A percentile compares a stretch with the other conserved stretches of the same genome.
Evolutionary conservation across 2,888 invertebrate genomes (phyloP).

Genomic region (Hirtodrosophila confusa): DNA sequence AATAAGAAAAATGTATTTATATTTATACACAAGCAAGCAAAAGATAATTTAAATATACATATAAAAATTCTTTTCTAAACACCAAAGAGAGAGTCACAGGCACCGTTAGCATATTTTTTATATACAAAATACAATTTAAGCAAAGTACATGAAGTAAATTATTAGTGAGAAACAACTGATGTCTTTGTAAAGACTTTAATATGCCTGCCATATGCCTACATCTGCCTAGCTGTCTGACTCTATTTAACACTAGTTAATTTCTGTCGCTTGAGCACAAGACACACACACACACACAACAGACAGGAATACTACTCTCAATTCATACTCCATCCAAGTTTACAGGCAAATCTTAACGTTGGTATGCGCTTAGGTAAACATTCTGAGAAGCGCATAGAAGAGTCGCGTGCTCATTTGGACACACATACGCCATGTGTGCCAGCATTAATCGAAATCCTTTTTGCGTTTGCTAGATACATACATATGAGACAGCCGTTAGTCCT

Average conservation of each 20-base stretch:
- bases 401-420: constrained; percentile 7
- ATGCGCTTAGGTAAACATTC: constrained; percentile 4
- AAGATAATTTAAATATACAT: constrained; percentile 45
- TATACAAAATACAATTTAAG: constrained; percentile 73
- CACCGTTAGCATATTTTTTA: constrained; percentile 77
- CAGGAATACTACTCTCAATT: background rate
- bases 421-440: background rate
- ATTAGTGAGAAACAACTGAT: constrained; percentile 73
- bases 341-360: constrained; percentile 15
- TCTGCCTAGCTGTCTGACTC: constrained; percentile 78
- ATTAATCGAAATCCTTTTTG: background rate
- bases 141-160: constrained; percentile 53
- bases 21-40: constrained; percentile 70
- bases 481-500: constrained; percentile 8
- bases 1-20: constrained; percentile 69
- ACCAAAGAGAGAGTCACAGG: constrained; percentile 59
- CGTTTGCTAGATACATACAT: constrained; percentile 1
- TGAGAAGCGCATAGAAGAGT: constrained; percentile 40
- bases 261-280: constrained; percentile 48
- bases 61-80: constrained; percentile 39
- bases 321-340: background rate
- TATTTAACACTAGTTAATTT: constrained; percentile 43
- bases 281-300: constrained; percentile 11
- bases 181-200: constrained; percentile 77
- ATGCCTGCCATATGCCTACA: constrained; percentile 79